phyloP scores from a whole-genome alignment of 2,888 invertebrate species.

The Hirtodrosophila cameraria region DNA sequence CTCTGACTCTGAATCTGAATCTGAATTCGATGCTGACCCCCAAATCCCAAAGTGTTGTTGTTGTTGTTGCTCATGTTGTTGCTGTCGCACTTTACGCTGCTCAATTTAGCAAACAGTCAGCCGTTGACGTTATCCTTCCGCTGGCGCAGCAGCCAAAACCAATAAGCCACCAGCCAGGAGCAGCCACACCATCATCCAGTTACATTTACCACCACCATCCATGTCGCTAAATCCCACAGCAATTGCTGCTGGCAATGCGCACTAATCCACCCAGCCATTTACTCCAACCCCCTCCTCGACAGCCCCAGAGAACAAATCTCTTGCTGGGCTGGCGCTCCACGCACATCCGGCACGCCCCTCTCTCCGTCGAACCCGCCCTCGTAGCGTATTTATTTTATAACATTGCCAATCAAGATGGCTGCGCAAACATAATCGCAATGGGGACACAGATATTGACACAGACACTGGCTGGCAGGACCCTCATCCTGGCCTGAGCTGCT shows the following conservation, averaged over 20 bases:
- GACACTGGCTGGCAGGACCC: conserved; percentile 32
- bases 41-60: conserved; percentile 56
- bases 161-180: conserved; percentile 72
- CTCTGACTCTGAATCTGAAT: conserved; percentile 4
- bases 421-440: conserved; percentile 84
- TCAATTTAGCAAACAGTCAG: conserved; percentile 80
- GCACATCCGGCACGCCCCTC: conserved; percentile 58
- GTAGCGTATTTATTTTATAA: conserved; percentile 84
- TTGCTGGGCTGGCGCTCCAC: conserved; percentile 42
- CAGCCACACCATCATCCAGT: conserved; percentile 35
- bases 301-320: conserved; percentile 16
- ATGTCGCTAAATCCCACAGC: conserved; percentile 72
- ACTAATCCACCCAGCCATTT: conserved; percentile 66
- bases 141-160: conserved; percentile 67
- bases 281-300: conserved; percentile 26
- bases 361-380: conserved; percentile 33
- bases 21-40: conserved; percentile 36
- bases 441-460: conserved; percentile 56
- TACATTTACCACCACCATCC: conserved; percentile 56
- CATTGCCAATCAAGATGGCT: conserved; percentile 85
- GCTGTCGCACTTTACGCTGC: conserved; percentile 77
- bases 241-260: conserved; percentile 73
- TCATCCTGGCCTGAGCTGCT: conserved; percentile 48
- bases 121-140: conserved; percentile 80
- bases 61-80: conserved; percentile 31